Evolutionary conservation across 2,113 vertebrate genomes (phyloP), one percentile per base, ranked within the genome.

Genomic region (Mesitornis unicolor): DNA sequence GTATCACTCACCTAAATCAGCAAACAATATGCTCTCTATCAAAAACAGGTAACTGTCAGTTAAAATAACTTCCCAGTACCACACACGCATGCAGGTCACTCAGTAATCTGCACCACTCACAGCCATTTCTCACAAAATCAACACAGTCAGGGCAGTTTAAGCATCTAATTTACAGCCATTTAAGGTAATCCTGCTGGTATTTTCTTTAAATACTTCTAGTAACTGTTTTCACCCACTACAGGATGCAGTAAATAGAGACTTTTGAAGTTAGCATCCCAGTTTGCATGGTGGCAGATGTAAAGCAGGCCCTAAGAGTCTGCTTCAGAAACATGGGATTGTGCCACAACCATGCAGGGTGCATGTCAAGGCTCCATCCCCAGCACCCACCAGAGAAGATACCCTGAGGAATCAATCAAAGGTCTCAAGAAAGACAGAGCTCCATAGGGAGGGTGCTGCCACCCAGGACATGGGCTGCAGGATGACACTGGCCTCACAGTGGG

Each of bases 21-120:
- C 89, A 95, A 93, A 94, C 63, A 86, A 77, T 67, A 48, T 9
- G 14, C 43, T 69, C 69, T 69, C 68, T 92, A 81, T 92, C 82
- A 95, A 75, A 82, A 54, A 4, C 1, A 70, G 22, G 16, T 17
- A 94, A 61, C 50, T 96, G 85, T 42, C 92, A 94, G 64, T 5
- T 74, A 40, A 81, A 18, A 60, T 26, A 94, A 91, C 56, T 84
- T 69, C 42, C 69, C 76, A 3, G 4, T 38, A 53, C 54, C 75
- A 53, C 1, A 8, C 50, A 53, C 1, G 8, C 50, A 85, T 0
- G 0, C 13, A 81, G 77, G 77, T 63, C 81, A 82, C 47, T 61
- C 63, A 40, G 29, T 56, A 33, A 90, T 9, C 63, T 40, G 48
- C 53, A 65, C 76, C 26, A 17, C n/a, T 45, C 47, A 22, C 28